Conservation (phyloP, 2,113 vertebrate genomes). For the Oryzias javanicus region DNA sequence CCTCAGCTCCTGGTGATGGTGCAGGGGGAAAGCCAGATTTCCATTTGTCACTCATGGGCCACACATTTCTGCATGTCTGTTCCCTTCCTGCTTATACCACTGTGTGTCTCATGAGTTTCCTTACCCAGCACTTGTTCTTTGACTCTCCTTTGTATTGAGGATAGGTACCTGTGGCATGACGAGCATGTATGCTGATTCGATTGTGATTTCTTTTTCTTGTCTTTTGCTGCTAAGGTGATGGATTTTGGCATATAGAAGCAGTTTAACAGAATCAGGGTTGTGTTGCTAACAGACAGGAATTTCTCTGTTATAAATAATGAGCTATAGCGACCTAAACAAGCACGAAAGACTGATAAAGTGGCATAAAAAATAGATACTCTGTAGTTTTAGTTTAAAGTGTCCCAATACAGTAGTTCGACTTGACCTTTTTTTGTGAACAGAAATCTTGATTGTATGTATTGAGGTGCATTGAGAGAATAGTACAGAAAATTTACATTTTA, state of each 20-base stretch:
- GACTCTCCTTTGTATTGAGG: constrained; percentile 68
- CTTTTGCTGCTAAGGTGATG: constrained; percentile 51
- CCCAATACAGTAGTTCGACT: too few species aligned
- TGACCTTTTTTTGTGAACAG: too few species aligned
- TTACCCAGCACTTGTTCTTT: constrained; percentile 5
- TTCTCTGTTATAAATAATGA: too few species aligned
- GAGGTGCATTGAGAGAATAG: too few species aligned
- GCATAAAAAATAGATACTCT: too few species aligned
- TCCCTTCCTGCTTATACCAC: constrained; percentile 21
- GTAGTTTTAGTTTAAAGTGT: too few species aligned
- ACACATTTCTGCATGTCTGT: constrained; percentile 48
- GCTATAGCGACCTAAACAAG: too few species aligned
- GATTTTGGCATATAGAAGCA: neutral
- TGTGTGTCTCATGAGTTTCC: constrained; percentile 12
- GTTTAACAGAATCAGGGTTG: neutral
- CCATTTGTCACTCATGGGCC: neutral
- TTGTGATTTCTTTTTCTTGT: constrained; percentile 46
- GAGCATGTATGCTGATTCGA: constrained; percentile 47
- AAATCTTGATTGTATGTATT: too few species aligned
- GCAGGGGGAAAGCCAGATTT: neutral
- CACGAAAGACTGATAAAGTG: too few species aligned
- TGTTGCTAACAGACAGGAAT: too few species aligned
- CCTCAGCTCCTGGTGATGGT: too few species aligned
- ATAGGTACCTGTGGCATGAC: constrained; percentile 49
- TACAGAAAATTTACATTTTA: too few species aligned